Conservation (phyloP, 2,113 vertebrate genomes). For the Aptenodytes patagonicus region DNA sequence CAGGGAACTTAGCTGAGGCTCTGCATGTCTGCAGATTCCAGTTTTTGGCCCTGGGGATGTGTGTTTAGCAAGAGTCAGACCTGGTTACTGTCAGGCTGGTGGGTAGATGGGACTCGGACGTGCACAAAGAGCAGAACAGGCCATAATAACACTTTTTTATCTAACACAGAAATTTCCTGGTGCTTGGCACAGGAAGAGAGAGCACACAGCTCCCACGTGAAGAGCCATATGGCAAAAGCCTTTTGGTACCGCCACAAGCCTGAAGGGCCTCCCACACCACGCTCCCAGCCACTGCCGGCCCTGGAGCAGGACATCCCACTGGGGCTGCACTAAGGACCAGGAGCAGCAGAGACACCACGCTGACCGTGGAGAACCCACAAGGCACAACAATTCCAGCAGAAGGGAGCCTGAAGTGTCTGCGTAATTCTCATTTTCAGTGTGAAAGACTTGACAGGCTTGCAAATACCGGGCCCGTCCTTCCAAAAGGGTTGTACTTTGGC, state of each 20-base stretch:
- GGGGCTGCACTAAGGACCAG: background rate
- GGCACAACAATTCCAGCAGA: background rate
- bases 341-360: background rate
- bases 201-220: background rate
- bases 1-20: background rate
- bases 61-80: background rate
- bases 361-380: background rate
- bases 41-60: accelerated
- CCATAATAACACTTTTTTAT: background rate
- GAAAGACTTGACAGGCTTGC: background rate
- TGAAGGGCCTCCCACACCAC: accelerated
- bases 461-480: accelerated
- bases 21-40: background rate
- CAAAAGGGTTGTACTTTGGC: background rate
- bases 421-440: background rate
- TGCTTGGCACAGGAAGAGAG: background rate
- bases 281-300: accelerated
- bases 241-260: background rate
- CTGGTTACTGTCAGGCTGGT: background rate
- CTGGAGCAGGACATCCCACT: background rate
- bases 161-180: background rate
- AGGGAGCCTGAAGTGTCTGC: background rate
- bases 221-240: background rate
- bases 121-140: background rate
- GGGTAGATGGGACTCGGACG: background rate